These are phyloP conservation scores for Ochotona curzoniae DNA, from an alignment of 2,113 vertebrate genomes.

Conservation along the genomic window DNA sequence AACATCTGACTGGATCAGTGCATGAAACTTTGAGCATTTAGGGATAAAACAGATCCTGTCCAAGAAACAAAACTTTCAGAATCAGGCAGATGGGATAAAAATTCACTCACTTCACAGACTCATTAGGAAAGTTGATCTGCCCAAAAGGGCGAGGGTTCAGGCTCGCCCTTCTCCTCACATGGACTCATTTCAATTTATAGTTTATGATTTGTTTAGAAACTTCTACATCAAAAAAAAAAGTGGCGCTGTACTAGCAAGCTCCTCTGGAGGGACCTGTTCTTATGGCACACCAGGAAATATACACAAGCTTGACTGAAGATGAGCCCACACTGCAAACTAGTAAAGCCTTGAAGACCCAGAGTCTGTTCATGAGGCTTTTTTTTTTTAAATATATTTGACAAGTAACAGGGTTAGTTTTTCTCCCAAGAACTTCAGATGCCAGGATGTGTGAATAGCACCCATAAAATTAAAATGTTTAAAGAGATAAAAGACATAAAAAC, in stretches of 20 bases:
- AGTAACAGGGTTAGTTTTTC: neutral
- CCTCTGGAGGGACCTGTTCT: neutral
- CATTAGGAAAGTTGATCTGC: neutral
- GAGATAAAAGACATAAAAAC: neutral
- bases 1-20: neutral
- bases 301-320: neutral
- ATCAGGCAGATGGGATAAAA: neutral
- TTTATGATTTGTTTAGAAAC: neutral
- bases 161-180: neutral
- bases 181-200: neutral
- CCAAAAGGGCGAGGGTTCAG: neutral
- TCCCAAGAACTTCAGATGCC: neutral
- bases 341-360: neutral
- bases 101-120: neutral
- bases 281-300: neutral
- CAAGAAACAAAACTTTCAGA: neutral
- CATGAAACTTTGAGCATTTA: neutral
- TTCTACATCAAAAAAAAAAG: neutral
- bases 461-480: slow-evolving; percentile 17
- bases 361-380: neutral
- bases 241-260: neutral
- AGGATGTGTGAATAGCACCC: neutral
- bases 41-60: neutral
- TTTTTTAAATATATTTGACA: neutral
- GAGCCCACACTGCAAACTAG: neutral